Percentiles rank a stretch among this genome's conserved stretches.
These are phyloP conservation scores for Poecilia gillii DNA, from an alignment of 2,797 vertebrate species.

Conservation along the genomic window DNA sequence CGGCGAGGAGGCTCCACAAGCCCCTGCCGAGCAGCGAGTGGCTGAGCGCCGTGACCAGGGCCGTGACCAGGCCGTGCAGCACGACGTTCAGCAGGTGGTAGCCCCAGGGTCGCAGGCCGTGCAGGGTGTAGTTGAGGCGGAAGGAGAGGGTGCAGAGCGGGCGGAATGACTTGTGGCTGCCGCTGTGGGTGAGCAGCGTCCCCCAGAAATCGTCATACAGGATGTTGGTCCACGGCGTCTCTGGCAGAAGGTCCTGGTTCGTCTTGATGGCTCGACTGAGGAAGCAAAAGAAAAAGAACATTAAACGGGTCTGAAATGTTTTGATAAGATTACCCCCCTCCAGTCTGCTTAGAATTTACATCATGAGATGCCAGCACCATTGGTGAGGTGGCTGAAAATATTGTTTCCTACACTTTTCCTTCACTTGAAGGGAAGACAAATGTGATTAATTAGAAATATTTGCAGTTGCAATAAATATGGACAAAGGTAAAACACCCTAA, in stretches of 20 bases:
- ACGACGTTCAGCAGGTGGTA: constrained; percentile 93
- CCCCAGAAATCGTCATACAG: constrained; percentile 99
- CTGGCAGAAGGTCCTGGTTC: constrained; percentile 96
- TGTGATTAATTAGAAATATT: background rate
- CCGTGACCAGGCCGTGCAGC: constrained; percentile 90
- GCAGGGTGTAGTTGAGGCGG: constrained; percentile 91
- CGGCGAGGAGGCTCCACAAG: constrained; percentile 90
- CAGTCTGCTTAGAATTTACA: background rate
- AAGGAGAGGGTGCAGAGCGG: constrained; percentile 98
- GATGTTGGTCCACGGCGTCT: constrained; percentile 95
- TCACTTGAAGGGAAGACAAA: background rate
- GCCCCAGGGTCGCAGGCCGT: constrained; percentile 93
- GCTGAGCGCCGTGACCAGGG: constrained; percentile 91
- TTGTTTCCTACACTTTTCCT: background rate
- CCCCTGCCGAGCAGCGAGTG: constrained; percentile 89
- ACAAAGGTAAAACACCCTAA: background rate
- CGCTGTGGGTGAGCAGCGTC: constrained; percentile 96
- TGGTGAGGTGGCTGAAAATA: background rate
- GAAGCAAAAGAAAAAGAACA: background rate
- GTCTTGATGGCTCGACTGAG: constrained; percentile 97
- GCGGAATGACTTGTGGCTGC: constrained; percentile 98
- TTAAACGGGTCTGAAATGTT: background rate
- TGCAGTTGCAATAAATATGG: background rate
- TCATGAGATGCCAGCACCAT: background rate
- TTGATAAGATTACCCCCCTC: background rate